Conservation (phyloP, 2,113 vertebrate genomes). For the Oreochromis aureus region DNA sequence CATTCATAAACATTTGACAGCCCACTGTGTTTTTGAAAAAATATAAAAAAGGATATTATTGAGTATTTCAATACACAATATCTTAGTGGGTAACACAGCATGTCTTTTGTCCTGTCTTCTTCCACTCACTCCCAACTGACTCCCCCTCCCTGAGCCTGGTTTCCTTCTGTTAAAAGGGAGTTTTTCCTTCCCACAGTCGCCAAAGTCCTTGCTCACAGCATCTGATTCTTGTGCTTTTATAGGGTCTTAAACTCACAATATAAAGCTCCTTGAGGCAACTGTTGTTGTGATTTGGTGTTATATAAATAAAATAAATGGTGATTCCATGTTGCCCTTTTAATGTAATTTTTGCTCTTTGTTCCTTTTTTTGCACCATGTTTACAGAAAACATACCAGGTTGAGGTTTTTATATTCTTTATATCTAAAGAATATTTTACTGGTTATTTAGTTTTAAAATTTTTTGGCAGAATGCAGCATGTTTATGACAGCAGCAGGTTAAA, state of each 20-base stretch:
- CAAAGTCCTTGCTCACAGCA: background rate
- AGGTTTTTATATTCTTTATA: background rate
- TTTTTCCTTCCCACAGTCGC: background rate
- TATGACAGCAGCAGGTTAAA: background rate
- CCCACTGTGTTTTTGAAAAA: background rate
- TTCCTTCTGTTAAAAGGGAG: background rate
- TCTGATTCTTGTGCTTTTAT: background rate
- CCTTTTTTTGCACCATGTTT: accelerated
- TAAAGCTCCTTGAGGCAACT: background rate
- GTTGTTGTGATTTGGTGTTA: background rate
- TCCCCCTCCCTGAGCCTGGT: background rate
- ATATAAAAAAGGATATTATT: background rate
- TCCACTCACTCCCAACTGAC: background rate
- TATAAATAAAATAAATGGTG: background rate
- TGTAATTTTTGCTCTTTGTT: background rate
- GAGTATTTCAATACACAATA: background rate
- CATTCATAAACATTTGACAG: conserved; percentile 8
- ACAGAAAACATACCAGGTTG: background rate
- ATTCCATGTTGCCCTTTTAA: background rate
- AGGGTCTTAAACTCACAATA: background rate
- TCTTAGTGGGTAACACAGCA: background rate
- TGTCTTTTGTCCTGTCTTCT: background rate
- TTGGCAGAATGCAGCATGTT: background rate
- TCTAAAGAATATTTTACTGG: background rate
- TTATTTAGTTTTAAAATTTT: background rate